phyloP scores from a whole-genome alignment of 2,113 vertebrate genomes.

The Seriola aureovittata region DNA sequence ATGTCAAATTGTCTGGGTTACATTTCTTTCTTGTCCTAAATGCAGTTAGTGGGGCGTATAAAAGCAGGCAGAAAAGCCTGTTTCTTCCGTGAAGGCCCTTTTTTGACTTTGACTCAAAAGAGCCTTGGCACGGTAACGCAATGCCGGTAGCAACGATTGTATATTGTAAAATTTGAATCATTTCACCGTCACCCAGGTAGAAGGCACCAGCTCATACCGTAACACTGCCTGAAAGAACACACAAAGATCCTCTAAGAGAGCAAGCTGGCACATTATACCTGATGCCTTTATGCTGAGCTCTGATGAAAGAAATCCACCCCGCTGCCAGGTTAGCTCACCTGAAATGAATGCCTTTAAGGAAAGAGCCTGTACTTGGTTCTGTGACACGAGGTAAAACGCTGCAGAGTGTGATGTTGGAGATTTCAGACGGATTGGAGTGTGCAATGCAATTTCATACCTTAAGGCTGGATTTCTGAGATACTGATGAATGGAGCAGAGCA shows the following conservation, averaged over 20 bases:
- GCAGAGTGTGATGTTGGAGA: constrained; percentile 49
- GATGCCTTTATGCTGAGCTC: constrained; percentile 69
- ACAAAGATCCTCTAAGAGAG: constrained; percentile 63
- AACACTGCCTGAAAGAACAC: constrained; percentile 57
- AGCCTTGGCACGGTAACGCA: constrained; percentile 67
- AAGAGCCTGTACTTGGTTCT: constrained; percentile 44
- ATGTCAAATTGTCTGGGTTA: constrained; percentile 64
- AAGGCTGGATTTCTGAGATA: constrained; percentile 44
- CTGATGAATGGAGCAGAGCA: constrained; percentile 42
- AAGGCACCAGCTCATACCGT: constrained; percentile 45
- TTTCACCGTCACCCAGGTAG: constrained; percentile 68
- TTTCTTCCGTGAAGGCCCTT: constrained; percentile 72
- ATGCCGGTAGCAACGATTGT: constrained; percentile 69
- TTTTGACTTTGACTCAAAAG: constrained; percentile 72
- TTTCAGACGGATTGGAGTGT: constrained; percentile 54
- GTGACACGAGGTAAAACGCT: constrained; percentile 58
- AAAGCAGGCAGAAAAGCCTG: constrained; percentile 76
- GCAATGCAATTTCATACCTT: constrained; percentile 47
- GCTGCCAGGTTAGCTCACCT: constrained; percentile 72
- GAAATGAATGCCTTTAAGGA: constrained; percentile 70
- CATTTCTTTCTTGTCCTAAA: constrained; percentile 69
- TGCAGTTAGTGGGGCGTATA: constrained; percentile 68
- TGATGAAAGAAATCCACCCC: constrained; percentile 72
- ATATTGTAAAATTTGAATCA: constrained; percentile 77
- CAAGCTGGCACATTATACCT: constrained; percentile 58